These are phyloP conservation scores for Sarcophaga rosellei DNA, from an alignment of 2,888 invertebrate species.

Conservation along the genomic window DNA sequence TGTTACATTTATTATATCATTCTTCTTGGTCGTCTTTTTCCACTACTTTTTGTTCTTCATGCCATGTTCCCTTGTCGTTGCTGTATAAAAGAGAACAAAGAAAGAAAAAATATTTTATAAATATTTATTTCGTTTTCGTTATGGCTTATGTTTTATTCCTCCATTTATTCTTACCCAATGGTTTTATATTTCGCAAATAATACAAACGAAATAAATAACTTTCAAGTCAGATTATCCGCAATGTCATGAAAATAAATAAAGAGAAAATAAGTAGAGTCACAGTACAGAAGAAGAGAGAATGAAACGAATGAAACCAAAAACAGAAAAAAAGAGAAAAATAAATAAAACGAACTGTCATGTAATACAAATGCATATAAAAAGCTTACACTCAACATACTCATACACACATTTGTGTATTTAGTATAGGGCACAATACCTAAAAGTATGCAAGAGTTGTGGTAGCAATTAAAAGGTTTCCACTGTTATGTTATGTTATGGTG, in stretches of 20 bases:
- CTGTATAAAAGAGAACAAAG: no score
- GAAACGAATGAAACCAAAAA: not conserved
- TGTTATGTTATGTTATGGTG: not conserved
- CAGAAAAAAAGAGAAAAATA: not conserved
- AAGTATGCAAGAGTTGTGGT: not conserved
- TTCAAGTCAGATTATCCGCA: slow-evolving; percentile 80
- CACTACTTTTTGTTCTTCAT: not conserved
- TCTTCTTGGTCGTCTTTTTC: not conserved
- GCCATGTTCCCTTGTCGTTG: slow-evolving; percentile 22
- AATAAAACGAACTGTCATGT: slow-evolving; percentile 71
- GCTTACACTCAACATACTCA: slow-evolving; percentile 6
- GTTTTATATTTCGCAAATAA: slow-evolving; percentile 29
- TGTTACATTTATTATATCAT: slow-evolving; percentile 49
- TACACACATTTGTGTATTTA: not conserved
- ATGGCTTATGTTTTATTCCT: slow-evolving; percentile 22
- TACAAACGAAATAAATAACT: slow-evolving; percentile 77
- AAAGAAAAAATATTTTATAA: slow-evolving; percentile 41
- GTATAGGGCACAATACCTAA: not conserved
- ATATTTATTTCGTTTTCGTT: slow-evolving; percentile 46
- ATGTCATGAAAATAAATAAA: slow-evolving; percentile 79
- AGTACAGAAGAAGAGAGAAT: not conserved
- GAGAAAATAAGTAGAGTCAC: slow-evolving; percentile 53
- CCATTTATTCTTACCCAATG: not conserved
- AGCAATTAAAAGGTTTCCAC: not conserved
- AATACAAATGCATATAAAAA: slow-evolving; percentile 45